Base-by-base conservation (phyloP, 2,797 vertebrate species). In the Caiman crocodilus region DNA sequence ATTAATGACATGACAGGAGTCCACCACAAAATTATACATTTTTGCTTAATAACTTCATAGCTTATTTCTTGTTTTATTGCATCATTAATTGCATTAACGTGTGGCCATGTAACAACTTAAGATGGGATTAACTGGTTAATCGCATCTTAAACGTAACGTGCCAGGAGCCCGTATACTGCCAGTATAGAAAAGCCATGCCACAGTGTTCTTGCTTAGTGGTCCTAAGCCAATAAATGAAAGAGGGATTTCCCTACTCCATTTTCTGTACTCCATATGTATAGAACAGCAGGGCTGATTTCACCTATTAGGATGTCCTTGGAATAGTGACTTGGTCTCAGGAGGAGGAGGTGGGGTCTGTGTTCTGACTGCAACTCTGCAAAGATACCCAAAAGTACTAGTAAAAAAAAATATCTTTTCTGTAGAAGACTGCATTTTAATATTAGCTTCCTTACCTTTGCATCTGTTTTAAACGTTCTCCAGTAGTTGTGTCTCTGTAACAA, bases 291-390 rank as follows among this genome's bases (percentile, higher is more conserved):
- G 42, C 30, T 50, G 21, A 21, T 71, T 42, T 73, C 25, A 23
- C 75, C 83, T 56, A 21, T 56, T 61, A 87, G 78, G 57, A 85
- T 60, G 91, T 84, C 42, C 90, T 57, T 2, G 0, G 32, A 30
- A 78, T 76, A 79, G 78, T 42, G 78, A 35, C 71, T 25, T 23
- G 16, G n/a, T 71, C 64, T 88, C 83, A 81, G 12, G 77, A 83
- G 21, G 77, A 84, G 83, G 5, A 21, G 16, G 87, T 88, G 26
- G 88, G 85, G 82, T 58, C 87, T 76, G 89, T 92, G 88, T 91
- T 85, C 28, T 82, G 35, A 10, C 84, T 59, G 4, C 60, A 76
- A 78, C 60, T 8, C 58, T 89, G 76, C 89, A 77, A 95, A 94
- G 94, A 90, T 10, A 3, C 26, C 75, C 90, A 32, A 3, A 90